Evolutionary conservation across 53 echinoderm and acorn worm genomes (phyloP), one percentile per base, ranked within the genome.

Genomic region (Apostichopus leukothele): DNA sequence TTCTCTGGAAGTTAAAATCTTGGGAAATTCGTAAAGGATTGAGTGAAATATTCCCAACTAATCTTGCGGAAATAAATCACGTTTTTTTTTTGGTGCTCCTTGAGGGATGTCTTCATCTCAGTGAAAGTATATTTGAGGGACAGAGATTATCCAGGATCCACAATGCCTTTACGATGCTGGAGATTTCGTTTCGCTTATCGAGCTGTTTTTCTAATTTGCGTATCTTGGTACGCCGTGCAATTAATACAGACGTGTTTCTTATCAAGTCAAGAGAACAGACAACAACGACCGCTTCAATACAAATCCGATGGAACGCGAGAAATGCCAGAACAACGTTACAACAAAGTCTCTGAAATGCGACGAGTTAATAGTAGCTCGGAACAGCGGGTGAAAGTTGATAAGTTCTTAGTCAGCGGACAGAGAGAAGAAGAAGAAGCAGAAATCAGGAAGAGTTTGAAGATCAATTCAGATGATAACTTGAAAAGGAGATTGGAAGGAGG

Each of bases 221-320:
- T 85, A 26, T 25, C 85, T 5, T 85, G 85, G 85, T 85, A 85
- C 61, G 50, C 66, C 50, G 85, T 85, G 39, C 85, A 85, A 50
- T 23, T 85, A 67, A 85, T 85, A 63, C 85, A 85, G 85, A 85
- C 85, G 26, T 63, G 67, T 50, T 85, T 85, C 23, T 22, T 85
- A 13, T 85, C 85, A 25, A 85, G 85, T 50, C 66, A 85, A 26
- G 85, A 85, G 66, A 19, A 22, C 27, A 59, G 85, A 67, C 16
- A 66, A 21, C 23, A 54, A 23, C 39, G 39, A 5, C 9, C 8
- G n/a, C 22, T 66, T 6, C 85, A 50, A 50, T 67, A 66, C 16
- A 85, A 67, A 71, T n/a, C 6, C 14, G 12, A 85, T 51, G 26
- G 67, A 26, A 85, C 85, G 85, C 8, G 85, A 60, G 53, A 81